Evolutionary conservation across 2,797 vertebrate genomes (phyloP).

Genomic region (Sphaeramia orbicularis): DNA sequence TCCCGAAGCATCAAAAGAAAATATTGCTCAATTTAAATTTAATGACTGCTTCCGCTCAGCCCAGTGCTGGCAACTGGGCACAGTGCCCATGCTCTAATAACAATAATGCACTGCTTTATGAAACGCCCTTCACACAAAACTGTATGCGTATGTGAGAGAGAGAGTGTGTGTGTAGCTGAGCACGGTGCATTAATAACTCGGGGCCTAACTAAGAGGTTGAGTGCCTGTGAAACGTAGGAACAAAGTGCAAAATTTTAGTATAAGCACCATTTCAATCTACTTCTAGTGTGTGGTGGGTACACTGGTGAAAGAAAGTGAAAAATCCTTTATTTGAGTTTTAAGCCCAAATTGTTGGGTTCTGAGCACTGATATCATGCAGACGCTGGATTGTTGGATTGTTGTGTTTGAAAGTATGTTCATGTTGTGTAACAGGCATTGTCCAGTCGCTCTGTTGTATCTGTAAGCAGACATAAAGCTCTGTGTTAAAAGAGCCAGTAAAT

Average conservation of each 20-base stretch:
- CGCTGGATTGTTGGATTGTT: too few relatives aligned
- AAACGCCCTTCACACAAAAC: slow-evolving; percentile 73
- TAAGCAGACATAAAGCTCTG: too few relatives aligned
- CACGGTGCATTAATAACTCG: slow-evolving; percentile 56
- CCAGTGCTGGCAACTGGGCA: slow-evolving; percentile 71
- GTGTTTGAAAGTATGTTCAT: too few relatives aligned
- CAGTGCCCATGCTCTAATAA: slow-evolving; percentile 79
- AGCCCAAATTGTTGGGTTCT: too few relatives aligned
- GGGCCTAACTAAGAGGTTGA: slow-evolving; percentile 61
- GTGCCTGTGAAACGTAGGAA: slow-evolving; percentile 50
- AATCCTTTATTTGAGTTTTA: not conserved
- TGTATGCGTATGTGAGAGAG: slow-evolving; percentile 28
- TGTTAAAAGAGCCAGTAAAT: too few relatives aligned
- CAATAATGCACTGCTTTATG: slow-evolving; percentile 84
- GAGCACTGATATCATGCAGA: too few relatives aligned
- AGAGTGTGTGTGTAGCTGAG: slow-evolving; percentile 34
- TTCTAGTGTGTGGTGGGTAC: slow-evolving; percentile 31
- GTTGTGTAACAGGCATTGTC: too few relatives aligned
- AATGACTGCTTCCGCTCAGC: slow-evolving; percentile 82
- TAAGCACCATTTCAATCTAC: slow-evolving; percentile 37
- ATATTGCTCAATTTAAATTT: slow-evolving; percentile 87
- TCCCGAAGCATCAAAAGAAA: slow-evolving; percentile 79
- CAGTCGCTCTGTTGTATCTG: too few relatives aligned
- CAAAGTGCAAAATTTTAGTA: slow-evolving; percentile 48
- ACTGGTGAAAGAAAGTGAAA: slow-evolving; percentile 12